Conservation (phyloP, 2,113 vertebrate species). For the Cochlearius cochlearius region DNA sequence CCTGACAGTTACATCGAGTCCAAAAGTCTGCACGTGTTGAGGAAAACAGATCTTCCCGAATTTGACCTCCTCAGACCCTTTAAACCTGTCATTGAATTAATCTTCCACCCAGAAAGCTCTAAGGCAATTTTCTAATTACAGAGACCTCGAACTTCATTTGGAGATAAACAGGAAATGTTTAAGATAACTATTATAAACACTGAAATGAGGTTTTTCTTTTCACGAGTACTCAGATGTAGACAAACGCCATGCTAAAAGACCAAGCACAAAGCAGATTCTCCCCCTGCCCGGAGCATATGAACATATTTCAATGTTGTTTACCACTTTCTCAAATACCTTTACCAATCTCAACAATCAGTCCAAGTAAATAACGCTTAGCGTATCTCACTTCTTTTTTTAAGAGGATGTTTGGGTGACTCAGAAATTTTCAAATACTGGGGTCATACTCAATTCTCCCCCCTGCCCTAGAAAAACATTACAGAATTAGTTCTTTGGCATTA, state of each 20-base stretch:
- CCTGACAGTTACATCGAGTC: background rate
- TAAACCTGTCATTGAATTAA: background rate
- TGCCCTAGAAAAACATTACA: background rate
- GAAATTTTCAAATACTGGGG: background rate
- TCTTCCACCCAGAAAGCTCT: background rate
- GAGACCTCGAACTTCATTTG: background rate
- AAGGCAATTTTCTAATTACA: background rate
- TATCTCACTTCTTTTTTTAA: background rate
- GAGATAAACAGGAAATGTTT: conserved; percentile 54
- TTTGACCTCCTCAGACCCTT: background rate
- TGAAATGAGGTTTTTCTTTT: background rate
- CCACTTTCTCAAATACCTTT: background rate
- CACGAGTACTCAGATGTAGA: background rate
- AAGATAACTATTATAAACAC: background rate
- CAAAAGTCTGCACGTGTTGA: background rate
- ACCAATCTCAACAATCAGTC: background rate
- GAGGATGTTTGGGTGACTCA: background rate
- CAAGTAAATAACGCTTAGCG: background rate
- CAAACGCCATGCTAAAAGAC: background rate
- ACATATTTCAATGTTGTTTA: background rate
- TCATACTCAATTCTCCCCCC: background rate
- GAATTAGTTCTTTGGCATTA: background rate
- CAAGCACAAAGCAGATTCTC: background rate
- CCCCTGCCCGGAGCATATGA: background rate
- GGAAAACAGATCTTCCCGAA: background rate